Conservation (phyloP, 2,797 vertebrate genomes). For the Remorina albescens region DNA sequence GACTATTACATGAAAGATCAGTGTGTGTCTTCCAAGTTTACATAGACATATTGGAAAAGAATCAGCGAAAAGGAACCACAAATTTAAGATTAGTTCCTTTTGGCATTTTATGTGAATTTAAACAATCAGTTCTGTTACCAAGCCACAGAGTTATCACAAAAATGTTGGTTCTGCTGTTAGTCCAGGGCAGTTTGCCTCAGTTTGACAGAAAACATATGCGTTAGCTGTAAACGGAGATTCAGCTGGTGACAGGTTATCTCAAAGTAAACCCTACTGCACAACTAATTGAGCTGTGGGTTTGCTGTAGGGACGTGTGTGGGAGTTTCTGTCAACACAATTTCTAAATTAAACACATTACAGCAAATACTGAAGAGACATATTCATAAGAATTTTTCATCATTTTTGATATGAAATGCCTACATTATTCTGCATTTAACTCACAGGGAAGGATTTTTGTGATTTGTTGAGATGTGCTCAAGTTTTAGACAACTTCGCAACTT, state of each 20-base stretch:
- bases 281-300: conserved; percentile 66
- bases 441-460: conserved; percentile 22
- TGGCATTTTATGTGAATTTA: background rate
- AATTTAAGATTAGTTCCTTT: background rate
- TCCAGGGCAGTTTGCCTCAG: conserved; percentile 40
- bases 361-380: conserved; percentile 68
- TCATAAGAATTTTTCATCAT: conserved; percentile 63
- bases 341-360: conserved; percentile 77
- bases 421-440: conserved; percentile 53
- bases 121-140: conserved; percentile 19
- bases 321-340: conserved; percentile 76
- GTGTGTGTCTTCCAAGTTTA: background rate
- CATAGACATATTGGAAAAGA: background rate
- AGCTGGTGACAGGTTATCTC: conserved; percentile 45
- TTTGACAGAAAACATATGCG: conserved; percentile 54
- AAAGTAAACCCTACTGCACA: conserved; percentile 41
- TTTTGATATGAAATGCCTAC: conserved; percentile 58
- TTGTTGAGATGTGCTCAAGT: background rate
- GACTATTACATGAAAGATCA: conserved; percentile 11
- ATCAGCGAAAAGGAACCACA: conserved; percentile 4
- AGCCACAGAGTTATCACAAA: conserved; percentile 18
- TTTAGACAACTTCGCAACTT: background rate
- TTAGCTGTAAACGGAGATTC: conserved; percentile 55
- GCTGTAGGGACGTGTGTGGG: conserved; percentile 67
- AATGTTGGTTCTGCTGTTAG: conserved; percentile 37